Conservation (phyloP, 1,140 invertebrate species). For the Trigoniulus corallinus region DNA sequence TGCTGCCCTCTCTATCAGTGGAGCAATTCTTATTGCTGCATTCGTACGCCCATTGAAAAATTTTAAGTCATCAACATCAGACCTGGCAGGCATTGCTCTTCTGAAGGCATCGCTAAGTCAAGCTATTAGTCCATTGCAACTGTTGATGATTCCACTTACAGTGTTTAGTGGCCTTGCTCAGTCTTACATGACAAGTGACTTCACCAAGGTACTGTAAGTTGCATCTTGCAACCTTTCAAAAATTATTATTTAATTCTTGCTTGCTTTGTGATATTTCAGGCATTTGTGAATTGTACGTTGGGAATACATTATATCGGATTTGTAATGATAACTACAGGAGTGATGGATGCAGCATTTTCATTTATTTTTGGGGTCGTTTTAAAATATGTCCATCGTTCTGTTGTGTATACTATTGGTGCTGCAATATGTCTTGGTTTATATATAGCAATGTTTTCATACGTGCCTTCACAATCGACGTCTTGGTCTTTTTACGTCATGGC, state of each 20-base stretch:
- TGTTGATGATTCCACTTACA: constrained; percentile 84
- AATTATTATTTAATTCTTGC: too few relatives aligned
- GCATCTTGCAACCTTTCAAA: background rate
- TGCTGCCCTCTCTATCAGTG: background rate
- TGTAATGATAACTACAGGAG: constrained; percentile 88
- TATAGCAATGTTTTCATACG: constrained; percentile 36
- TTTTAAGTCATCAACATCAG: background rate
- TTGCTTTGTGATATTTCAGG: too few relatives aligned
- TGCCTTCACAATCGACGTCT: constrained; percentile 39
- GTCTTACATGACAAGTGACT: constrained; percentile 85
- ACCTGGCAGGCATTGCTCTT: background rate
- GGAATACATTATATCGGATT: constrained; percentile 82
- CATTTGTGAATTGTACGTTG: constrained; percentile 79
- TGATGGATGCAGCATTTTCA: constrained; percentile 73
- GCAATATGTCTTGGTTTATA: constrained; percentile 58
- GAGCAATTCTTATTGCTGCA: background rate
- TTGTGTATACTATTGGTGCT: constrained; percentile 61
- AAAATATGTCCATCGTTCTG: constrained; percentile 74
- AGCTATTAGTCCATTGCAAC: constrained; percentile 46
- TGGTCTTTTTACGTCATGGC: constrained; percentile 76
- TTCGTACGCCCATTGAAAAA: background rate
- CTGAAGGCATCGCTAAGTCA: constrained; percentile 78
- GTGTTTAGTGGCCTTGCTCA: constrained; percentile 95
- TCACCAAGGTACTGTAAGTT: constrained; percentile 51
- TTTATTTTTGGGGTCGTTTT: constrained; percentile 76